Base-by-base conservation (phyloP, 2,113 vertebrate genomes). In the Neolamprologus caudopunctatus region DNA sequence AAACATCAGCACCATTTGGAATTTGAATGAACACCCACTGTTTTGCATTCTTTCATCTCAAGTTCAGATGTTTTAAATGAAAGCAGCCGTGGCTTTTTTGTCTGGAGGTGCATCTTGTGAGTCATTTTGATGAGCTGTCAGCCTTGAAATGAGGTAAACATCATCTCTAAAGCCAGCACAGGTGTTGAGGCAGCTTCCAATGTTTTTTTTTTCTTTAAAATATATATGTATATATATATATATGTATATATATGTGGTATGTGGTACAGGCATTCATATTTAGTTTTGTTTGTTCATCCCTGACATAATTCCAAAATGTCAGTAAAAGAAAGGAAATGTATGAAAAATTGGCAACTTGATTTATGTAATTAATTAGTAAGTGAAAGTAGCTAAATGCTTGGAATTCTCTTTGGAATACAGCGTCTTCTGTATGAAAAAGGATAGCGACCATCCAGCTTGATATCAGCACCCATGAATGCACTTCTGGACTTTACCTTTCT, bases 131-230 rank as follows among this genome's bases (percentile, higher is more conserved):
- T 68, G 63, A 89, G 83, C 68, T 87, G 81, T 88, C 87, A 80
- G 50, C 58, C 87, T 86, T 90, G 81, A 90, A 93, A 93, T 90
- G 66, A 90, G 45, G 85, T 83, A 90, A 85, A 87, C 92, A 85
- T 26, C 9, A 7, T 83, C 73, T 85, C 82, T 47, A 50, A 54
- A 83, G 58, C 14, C 17, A 61, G 80, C 54, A 35, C 50, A 84
- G 51, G 75, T 84, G 87, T 31, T 42, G 40, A 54, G 13, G 40
- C 47, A 47, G 63, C 19, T 51, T 81, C 81, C 51, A 31, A 14
- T 61, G 31, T 4, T n/a, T 13, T 47, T n/a, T 28, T 6, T 16
- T 40, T 12, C 3, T 19, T 16, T 11, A 33, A 33, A 33, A 33
- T 33, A 37, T 37, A 37, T 9, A 37, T 5, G 9, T 24, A 24